Evolutionary conservation across 35 echinoderm and acorn worm species (phyloP), one percentile per base, ranked within the genome.

Genomic region (Strongylocentrotus purpuratus): DNA sequence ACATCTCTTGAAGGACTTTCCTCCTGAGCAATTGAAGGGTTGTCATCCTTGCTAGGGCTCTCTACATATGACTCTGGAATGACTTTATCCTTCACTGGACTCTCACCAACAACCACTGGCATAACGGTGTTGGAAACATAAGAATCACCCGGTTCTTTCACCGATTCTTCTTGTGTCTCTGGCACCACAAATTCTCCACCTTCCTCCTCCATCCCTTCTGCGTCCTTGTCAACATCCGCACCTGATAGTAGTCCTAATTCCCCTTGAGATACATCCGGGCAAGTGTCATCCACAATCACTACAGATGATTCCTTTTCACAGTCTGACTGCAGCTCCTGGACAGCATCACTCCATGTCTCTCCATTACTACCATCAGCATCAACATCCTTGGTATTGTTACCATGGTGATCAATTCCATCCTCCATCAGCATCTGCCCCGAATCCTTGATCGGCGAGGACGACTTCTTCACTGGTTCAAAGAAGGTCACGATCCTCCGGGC

Each of bases 391-490:
- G 28, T 78, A 78, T 78, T 22, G 18, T 78, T 28, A 78, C 25
- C 65, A 55, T 55, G 50, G 50, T 15, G 50, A 50, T 95, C 33
- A 0, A 17, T 20, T 33, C 48, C 85, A 33, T 11, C 31, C 25
- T 46, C 85, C 4, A 85, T 46, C 17, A n/a, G 22, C 15, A 78
- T n/a, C 33, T 85, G 31, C 14, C 94, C 94, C 0, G 58, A 4
- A 94, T 65, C 65, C 78, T 94, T 85, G 58, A 85, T 41, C 14
- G 94, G 94, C 5, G 94, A 94, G 13, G 94, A 94, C 55, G 31
- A 85, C 61, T 94, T 94, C 31, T 25, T 46, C 9, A 45, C 65
- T 85, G 94, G 65, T 32, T 65, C 31, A 85, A 85, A 78, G 32
- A 94, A 94, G 14, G 94, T 94, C 6, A 78, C 91, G 5, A 93